Evolutionary conservation across 1,140 invertebrate species (phyloP).

Genomic region (Drosophila hydei): DNA sequence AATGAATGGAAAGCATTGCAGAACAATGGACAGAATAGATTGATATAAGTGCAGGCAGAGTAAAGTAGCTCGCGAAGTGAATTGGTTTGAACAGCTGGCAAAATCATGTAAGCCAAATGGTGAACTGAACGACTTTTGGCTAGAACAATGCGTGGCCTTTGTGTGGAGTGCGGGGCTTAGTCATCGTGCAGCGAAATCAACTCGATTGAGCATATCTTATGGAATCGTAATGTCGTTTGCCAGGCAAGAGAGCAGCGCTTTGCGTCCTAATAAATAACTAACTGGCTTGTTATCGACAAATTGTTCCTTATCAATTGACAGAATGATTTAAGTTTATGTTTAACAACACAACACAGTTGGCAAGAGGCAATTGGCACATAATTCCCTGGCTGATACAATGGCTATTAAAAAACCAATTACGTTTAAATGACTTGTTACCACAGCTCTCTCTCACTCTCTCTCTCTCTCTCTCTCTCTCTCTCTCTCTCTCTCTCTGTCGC

Average conservation of each 20-base stretch:
- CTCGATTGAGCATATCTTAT: not conserved
- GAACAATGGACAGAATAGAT: constrained; percentile 10
- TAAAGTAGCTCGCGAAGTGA: constrained; percentile 6
- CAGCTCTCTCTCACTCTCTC: constrained; percentile 5
- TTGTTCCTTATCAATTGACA: constrained; percentile 39
- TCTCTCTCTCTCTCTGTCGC: not conserved
- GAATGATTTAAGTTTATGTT: constrained; percentile 68
- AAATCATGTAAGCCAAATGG: constrained; percentile 7
- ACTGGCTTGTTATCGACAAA: constrained; percentile 5
- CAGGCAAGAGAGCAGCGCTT: not conserved
- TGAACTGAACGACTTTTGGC: no score
- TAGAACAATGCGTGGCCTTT: constrained; percentile 26
- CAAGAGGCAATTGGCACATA: constrained; percentile 74
- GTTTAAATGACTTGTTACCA: constrained; percentile 69
- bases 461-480: not conserved
- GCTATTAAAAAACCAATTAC: constrained; percentile 81
- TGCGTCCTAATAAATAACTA: constrained; percentile 8
- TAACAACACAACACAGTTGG: constrained; percentile 66
- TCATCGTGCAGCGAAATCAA: constrained; percentile 5
- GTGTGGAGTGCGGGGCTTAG: not conserved
- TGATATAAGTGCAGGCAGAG: constrained; percentile 5
- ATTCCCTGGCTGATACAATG: constrained; percentile 71
- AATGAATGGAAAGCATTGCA: not conserved
- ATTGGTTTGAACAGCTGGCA: not conserved
- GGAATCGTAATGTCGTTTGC: not conserved